Conservation (phyloP, 2,797 vertebrate genomes). For the Darevskia mixta region DNA sequence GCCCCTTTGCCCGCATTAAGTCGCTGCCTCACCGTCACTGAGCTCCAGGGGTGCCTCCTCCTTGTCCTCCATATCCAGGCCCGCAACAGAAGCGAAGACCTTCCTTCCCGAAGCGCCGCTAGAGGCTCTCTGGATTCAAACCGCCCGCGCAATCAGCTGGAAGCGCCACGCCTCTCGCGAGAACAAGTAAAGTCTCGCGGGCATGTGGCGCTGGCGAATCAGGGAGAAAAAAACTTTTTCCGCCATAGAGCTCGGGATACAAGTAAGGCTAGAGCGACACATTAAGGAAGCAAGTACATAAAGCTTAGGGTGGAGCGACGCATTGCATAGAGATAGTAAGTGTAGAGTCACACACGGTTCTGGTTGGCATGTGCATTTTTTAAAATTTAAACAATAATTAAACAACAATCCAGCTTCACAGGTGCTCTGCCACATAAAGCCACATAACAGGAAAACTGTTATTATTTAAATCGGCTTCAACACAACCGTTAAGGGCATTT, state of each 20-base stretch:
- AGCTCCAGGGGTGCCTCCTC: accelerated
- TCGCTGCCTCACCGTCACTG: background rate
- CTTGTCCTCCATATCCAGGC: background rate
- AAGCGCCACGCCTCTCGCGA: background rate
- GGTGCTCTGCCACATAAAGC: too few species aligned
- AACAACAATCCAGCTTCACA: too few species aligned
- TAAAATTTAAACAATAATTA: background rate
- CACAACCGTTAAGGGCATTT: background rate
- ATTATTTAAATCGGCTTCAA: background rate
- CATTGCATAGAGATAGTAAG: background rate
- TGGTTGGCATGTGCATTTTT: background rate
- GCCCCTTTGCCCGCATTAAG: too few species aligned
- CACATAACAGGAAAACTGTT: background rate
- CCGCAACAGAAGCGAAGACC: accelerated
- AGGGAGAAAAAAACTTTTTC: background rate
- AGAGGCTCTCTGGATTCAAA: conserved; percentile 4
- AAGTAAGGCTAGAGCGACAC: background rate
- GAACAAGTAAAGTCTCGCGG: background rate
- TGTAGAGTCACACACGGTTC: background rate
- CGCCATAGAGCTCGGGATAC: background rate
- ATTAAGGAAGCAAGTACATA: background rate
- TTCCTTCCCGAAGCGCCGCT: background rate
- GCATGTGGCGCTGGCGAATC: accelerated
- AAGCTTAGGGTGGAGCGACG: background rate
- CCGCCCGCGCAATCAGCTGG: background rate